These are phyloP conservation scores for Kobus ellipsiprymnus DNA, from an alignment of 2,113 vertebrate species.

Conservation along the genomic window DNA sequence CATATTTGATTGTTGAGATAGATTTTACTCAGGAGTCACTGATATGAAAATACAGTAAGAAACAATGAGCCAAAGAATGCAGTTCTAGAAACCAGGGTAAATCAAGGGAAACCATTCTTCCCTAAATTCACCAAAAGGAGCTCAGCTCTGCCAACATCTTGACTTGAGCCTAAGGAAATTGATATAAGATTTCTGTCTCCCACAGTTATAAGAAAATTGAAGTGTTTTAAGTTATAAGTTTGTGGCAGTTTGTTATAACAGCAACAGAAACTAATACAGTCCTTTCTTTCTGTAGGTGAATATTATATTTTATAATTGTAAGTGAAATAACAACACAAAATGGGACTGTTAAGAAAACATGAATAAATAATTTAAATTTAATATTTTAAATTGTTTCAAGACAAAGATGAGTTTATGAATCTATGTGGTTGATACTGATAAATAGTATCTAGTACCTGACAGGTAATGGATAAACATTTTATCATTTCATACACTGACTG, in stretches of 20 bases:
- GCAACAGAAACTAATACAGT: neutral
- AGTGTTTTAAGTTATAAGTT: neutral
- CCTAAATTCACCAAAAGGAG: rapidly evolving
- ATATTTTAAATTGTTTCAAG: neutral
- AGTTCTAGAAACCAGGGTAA: neutral
- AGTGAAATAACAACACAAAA: neutral
- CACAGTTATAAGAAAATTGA: neutral
- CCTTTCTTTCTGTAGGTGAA: neutral
- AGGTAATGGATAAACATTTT: neutral
- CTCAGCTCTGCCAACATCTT: rapidly evolving
- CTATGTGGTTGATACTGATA: neutral
- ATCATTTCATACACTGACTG: neutral
- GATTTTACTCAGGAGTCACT: neutral
- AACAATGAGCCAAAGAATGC: neutral
- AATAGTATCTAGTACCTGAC: neutral
- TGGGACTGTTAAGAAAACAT: neutral
- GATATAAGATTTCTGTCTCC: neutral
- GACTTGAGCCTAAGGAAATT: neutral
- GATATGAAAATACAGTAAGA: neutral
- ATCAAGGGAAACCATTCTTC: neutral
- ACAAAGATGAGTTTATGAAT: neutral
- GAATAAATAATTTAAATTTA: neutral
- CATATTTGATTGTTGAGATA: neutral
- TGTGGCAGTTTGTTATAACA: neutral
- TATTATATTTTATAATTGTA: neutral